Base-by-base conservation (phyloP, 2,113 vertebrate species). In the Nyctereutes procyonoides region DNA sequence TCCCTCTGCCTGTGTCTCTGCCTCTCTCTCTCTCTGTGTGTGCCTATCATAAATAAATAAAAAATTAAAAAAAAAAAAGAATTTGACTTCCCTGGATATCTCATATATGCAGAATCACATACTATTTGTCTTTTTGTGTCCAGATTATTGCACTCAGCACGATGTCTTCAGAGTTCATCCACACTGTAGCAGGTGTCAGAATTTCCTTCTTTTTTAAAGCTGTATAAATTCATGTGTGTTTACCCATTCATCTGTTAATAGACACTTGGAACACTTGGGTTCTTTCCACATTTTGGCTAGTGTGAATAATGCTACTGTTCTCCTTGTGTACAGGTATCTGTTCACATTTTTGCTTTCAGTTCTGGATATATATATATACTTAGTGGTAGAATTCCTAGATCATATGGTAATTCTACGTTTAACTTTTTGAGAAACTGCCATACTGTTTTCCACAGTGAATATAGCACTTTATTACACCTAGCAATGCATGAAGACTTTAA, bases 261-360 rank as follows among this genome's bases (percentile, higher is more conserved):
- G 43, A 7, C 73, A 48, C 71, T 1, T 7, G 63, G 19, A 38
- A 38, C 80, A 2, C 32, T 38, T 19, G 43, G 48, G 26, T 10
- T n/a, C 74, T 19, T 13, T 82, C 80, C 58, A 28, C 38, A 51
- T 32, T 20, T 48, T 24, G 95, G 76, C 60, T 24, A 0, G 0
- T 19, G 13, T 12, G 53, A 8, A 8, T 2, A 53, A 4, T 17
- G 63, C 62, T 11, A 4, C 88, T 0, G 0, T 8, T 9, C 1
- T 5, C 63, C 8, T 5, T 16, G 28, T 14, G 8, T 1, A 1
- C 43, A 9, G 2, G 20, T 0, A 0, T 26, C 60, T 55, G 35
- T 16, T 13, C 19, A 2, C 17, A 1, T 0, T 14, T 24, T 38
- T 69, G 87, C 56, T 28, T 8, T 20, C 17, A 5, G 5, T 0